Percentiles rank a stretch among this genome's conserved stretches.
Conservation (phyloP, 2,113 vertebrate genomes). For the Myotis yumanensis region DNA sequence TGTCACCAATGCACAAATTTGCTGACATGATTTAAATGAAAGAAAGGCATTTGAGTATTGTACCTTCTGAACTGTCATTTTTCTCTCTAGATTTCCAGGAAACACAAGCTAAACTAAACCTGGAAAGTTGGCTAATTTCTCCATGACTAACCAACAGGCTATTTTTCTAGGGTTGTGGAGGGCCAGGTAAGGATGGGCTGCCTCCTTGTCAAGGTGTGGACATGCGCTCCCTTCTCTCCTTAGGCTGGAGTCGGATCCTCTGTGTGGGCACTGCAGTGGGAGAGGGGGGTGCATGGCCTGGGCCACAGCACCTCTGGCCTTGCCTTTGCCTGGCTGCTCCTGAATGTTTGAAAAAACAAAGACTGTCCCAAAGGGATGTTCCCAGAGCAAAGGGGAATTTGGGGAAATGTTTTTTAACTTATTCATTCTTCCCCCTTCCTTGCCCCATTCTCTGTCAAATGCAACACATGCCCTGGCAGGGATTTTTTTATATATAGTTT, state of each 20-base stretch:
- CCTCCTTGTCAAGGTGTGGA: neutral
- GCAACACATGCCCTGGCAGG: neutral
- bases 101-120: neutral
- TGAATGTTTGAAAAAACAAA: neutral
- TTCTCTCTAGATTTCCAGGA: neutral
- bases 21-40: neutral
- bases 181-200: neutral
- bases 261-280: fast-evolving
- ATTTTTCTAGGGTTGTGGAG: neutral
- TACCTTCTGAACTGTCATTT: neutral
- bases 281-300: too few relatives aligned
- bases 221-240: fast-evolving
- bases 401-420: neutral
- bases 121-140: neutral
- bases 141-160: neutral
- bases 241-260: neutral
- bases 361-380: neutral
- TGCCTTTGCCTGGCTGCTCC: neutral
- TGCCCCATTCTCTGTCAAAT: neutral
- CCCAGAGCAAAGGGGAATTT: neutral
- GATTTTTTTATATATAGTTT: neutral
- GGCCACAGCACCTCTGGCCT: neutral
- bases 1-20: neutral
- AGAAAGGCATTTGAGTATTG: neutral
- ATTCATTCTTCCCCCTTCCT: neutral